A percentile compares a stretch with the other conserved stretches of the same genome.
phyloP scores from a whole-genome alignment of 2,888 invertebrate genomes.

The Falcaria lacertinaria region DNA sequence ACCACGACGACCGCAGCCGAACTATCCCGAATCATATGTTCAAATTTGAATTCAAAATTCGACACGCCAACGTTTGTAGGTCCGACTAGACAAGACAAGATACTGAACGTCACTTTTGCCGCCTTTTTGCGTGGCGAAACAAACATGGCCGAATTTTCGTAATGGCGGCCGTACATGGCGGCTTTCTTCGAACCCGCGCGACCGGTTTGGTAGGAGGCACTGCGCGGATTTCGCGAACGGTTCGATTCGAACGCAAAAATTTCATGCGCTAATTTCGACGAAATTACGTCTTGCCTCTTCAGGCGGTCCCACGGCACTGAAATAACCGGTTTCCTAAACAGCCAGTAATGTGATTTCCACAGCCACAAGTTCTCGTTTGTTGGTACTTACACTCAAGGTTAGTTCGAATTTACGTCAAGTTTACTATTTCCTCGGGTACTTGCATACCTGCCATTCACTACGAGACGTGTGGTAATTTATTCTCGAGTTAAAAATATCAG shows the following conservation, averaged over 20 bases:
- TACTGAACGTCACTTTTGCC: conserved; percentile 49
- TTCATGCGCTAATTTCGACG: conserved; percentile 47
- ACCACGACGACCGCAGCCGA: conserved; percentile 23
- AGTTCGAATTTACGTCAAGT: conserved; percentile 40
- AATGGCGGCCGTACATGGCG: conserved; percentile 59
- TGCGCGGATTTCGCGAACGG: conserved; percentile 47
- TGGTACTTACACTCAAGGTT: conserved; percentile 48
- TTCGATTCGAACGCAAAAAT: conserved; percentile 34
- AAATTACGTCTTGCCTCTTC: conserved; percentile 62
- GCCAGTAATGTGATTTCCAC: conserved; percentile 40
- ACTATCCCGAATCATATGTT: conserved; percentile 36
- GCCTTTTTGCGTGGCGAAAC: conserved; percentile 57
- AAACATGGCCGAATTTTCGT: conserved; percentile 72
- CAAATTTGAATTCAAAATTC: conserved; percentile 38
- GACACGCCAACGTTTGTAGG: conserved; percentile 31
- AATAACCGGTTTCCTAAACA: conserved; percentile 62
- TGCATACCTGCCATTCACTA: conserved; percentile 41
- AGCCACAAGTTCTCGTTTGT: conserved; percentile 38
- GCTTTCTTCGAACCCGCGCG: conserved; percentile 45
- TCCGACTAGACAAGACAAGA: conserved; percentile 10
- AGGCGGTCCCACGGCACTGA: conserved; percentile 61
- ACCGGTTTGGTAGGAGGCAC: conserved; percentile 53
- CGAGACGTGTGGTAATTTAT: conserved; percentile 30
- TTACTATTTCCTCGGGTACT: conserved; percentile 43
- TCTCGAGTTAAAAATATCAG: conserved; percentile 28